These are phyloP conservation scores for Chunga burmeisteri DNA, from an alignment of 2,113 vertebrate species.

Conservation along the genomic window DNA sequence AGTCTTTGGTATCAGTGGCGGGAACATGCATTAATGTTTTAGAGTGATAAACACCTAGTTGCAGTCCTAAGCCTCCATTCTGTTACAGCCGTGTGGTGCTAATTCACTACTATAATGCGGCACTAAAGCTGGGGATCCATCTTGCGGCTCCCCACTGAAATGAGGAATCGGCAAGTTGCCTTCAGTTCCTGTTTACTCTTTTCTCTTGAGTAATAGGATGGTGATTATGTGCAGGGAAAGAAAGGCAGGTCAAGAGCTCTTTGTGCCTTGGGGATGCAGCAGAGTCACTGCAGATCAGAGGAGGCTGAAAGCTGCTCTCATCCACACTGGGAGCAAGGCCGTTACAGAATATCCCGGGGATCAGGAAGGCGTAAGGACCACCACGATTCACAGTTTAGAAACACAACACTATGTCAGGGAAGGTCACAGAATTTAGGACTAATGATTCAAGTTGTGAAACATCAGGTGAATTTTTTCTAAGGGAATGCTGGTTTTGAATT, in stretches of 20 bases:
- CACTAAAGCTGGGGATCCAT: neutral
- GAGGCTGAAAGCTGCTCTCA: neutral
- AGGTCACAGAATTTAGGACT: neutral
- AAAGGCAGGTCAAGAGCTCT: neutral
- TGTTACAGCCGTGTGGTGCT: neutral
- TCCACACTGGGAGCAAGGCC: neutral
- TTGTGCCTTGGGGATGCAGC: neutral
- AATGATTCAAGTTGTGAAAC: neutral
- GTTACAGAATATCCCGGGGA: neutral
- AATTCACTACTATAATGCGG: neutral
- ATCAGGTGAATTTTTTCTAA: neutral
- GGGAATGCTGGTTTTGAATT: neutral
- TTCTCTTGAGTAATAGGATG: neutral
- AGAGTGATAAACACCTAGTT: neutral
- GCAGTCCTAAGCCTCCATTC: neutral
- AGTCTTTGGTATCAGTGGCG: neutral
- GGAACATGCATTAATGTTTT: accelerated
- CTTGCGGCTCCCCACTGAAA: neutral
- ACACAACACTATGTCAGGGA: neutral
- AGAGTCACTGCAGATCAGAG: neutral
- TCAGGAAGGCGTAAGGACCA: neutral
- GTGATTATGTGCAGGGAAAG: neutral
- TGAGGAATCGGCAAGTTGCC: accelerated
- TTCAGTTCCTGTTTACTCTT: neutral
- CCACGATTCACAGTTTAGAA: neutral